Conservation (phyloP, 2,888 invertebrate species). For the Epistrophella euchroma region DNA sequence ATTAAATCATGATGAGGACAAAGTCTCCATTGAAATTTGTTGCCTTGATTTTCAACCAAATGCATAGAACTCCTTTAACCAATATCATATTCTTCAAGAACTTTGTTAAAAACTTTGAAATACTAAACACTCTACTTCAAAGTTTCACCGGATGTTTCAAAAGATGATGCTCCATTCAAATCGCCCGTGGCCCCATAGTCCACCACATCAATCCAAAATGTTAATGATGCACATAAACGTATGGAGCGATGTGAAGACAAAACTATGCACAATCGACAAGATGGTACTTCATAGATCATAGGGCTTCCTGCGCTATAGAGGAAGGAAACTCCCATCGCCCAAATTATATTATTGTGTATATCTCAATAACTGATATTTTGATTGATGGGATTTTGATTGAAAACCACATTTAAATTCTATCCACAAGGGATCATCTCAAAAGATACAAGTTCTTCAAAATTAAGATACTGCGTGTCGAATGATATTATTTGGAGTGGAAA, state of each 20-base stretch:
- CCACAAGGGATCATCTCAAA: neutral
- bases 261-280: conserved; percentile 28
- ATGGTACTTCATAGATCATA: conserved; percentile 47
- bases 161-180: conserved; percentile 41
- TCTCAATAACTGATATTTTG: conserved; percentile 64
- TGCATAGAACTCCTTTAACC: too few relatives aligned
- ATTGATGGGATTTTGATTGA: conserved; percentile 73
- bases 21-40: too few relatives aligned
- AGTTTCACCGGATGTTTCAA: conserved; percentile 23
- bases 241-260: conserved; percentile 28
- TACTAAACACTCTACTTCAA: neutral
- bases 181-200: conserved; percentile 60
- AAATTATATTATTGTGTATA: conserved; percentile 16
- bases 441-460: conserved; percentile 38
- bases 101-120: neutral
- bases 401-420: conserved; percentile 40
- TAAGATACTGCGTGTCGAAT: conserved; percentile 65
- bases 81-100: neutral
- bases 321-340: conserved; percentile 19
- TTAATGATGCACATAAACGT: conserved; percentile 7
- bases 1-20: too few relatives aligned
- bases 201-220: conserved; percentile 44
- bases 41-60: too few relatives aligned
- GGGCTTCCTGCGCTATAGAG: neutral
- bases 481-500: conserved; percentile 42